Evolutionary conservation across 2,888 invertebrate species (phyloP).

Genomic region (Sicus ferrugineus): DNA sequence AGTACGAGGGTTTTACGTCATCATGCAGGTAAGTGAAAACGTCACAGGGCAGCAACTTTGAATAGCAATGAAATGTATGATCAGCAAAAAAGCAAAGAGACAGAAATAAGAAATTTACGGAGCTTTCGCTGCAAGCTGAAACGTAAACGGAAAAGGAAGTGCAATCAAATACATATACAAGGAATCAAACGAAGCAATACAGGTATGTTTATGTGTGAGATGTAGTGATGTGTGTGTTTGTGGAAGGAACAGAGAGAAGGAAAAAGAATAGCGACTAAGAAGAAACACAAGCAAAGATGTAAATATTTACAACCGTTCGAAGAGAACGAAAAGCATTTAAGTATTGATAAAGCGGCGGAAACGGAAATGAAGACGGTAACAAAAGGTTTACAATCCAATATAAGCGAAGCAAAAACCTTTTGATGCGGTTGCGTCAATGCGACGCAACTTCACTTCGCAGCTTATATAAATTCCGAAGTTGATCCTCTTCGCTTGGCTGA

Average conservation of each 20-base stretch:
- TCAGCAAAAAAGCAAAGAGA: constrained; percentile 17
- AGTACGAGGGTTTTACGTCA: not conserved
- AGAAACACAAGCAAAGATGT: not conserved
- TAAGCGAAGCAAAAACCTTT: too few relatives aligned
- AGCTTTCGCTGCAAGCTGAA: constrained; percentile 3
- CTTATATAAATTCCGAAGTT: too few relatives aligned
- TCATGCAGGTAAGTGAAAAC: not conserved
- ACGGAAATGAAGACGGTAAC: too few relatives aligned
- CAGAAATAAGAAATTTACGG: constrained; percentile 5
- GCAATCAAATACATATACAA: constrained; percentile 17
- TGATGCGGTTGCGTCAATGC: too few relatives aligned
- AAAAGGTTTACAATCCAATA: too few relatives aligned
- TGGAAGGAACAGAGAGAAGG: not conserved
- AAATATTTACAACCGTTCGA: not conserved
- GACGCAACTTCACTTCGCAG: too few relatives aligned
- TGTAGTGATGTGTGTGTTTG: not conserved
- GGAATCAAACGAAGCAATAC: not conserved
- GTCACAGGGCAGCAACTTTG: constrained; percentile 25
- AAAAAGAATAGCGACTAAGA: not conserved
- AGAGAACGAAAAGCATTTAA: too few relatives aligned
- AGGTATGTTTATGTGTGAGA: too few relatives aligned
- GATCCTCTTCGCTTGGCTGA: too few relatives aligned
- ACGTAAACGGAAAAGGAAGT: constrained; percentile 23
- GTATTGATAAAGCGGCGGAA: too few relatives aligned
- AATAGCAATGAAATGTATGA: constrained; percentile 34